Base-by-base conservation (phyloP, 1,140 invertebrate species). In the Acromyrmex heyeri region DNA sequence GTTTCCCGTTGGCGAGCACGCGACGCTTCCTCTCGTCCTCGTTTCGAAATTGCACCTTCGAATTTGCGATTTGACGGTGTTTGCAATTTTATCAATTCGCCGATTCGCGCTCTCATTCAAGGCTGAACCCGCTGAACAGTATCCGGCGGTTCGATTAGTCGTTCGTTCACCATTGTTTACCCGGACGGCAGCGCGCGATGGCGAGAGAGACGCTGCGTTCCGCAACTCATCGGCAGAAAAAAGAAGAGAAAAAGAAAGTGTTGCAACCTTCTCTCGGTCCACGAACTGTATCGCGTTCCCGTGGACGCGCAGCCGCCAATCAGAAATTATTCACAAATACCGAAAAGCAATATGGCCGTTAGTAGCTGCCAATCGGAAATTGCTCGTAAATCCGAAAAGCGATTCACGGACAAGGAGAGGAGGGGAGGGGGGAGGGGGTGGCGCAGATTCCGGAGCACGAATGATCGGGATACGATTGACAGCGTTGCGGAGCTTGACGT, bases 261-360 rank as follows among this genome's bases (percentile, higher is more conserved):
- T 75, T 18, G 72, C 53, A 59, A 59, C 34, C 21, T 34, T 18
- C 18, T 65, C 55, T 16, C 53, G 55, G n/a, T 75, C 72, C 72
- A 59, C 55, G 34, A 16, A 21, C 30, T 24, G 18, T 64, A 5
- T 18, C 34, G 8, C 62, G 62, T n/a, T 6, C 8, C 30, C 64
- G 61, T 50, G 24, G 72, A 75, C 34, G 38, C 75, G 27, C 76
- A 78, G 59, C 27, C 38, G 61, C 61, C 44, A 48, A 78, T 78
- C 44, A 65, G 59, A 65, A 65, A 50, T 48, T 65, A 44, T 65
- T 38, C 27, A 50, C 24, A 77, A 78, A 78, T 48, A 78, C 24
- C 24, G 27, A 65, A 65, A 48, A 78, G 61, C 76, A 78, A 78
- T 65, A 65, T 78, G 61, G 61, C 76, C 44, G 76, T 48, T 65